Conservation (phyloP, 2,113 vertebrate genomes). For the Saimiri boliviensis region DNA sequence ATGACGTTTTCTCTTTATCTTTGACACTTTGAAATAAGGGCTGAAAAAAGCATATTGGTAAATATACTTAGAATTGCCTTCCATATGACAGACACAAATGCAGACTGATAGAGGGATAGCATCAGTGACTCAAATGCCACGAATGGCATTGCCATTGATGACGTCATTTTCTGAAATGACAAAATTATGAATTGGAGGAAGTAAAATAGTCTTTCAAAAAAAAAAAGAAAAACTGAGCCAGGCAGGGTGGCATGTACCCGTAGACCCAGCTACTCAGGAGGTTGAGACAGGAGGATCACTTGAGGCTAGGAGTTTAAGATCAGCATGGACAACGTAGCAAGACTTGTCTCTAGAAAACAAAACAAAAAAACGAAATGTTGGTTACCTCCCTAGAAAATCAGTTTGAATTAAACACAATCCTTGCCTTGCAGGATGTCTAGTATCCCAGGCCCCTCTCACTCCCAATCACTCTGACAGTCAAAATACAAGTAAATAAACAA, state of each 20-base stretch:
- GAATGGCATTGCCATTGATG: background rate
- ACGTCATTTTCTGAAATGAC: constrained; percentile 1
- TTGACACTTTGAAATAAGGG: constrained; percentile 18
- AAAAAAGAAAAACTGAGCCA: background rate
- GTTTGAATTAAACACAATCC: background rate
- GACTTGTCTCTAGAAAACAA: no score
- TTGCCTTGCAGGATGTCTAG: background rate
- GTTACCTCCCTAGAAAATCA: background rate
- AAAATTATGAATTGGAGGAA: constrained; percentile 8
- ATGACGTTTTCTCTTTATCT: constrained; percentile 38
- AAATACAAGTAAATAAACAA: background rate
- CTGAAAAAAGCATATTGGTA: background rate
- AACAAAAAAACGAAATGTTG: background rate
- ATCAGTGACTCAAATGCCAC: background rate
- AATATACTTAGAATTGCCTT: background rate
- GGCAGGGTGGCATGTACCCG: no score
- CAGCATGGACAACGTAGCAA: no score
- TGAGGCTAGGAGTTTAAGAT: no score
- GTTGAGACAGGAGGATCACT: no score
- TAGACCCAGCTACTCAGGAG: no score
- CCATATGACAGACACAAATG: no score
- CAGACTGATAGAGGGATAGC: no score
- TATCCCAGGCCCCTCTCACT: background rate
- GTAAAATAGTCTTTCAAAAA: constrained; percentile 24
- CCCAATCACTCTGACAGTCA: background rate